Evolutionary conservation across 2,888 invertebrate species (phyloP).

Genomic region (Plebejus anna): DNA sequence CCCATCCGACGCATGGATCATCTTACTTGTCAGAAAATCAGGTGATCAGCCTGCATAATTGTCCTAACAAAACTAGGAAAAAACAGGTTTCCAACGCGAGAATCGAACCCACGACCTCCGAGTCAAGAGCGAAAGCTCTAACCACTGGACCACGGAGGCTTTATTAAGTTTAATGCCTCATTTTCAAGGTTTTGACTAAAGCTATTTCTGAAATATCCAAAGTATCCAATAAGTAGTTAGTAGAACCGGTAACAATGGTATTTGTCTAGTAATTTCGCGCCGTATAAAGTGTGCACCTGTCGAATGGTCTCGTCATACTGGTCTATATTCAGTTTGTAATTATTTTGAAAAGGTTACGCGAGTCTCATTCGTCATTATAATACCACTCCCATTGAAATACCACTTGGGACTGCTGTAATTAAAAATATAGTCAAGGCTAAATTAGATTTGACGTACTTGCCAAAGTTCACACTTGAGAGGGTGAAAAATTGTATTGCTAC

Average conservation of each 20-base stretch:
- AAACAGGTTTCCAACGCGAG: too few relatives aligned
- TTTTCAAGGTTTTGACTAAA: background rate
- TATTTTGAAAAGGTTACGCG: conserved; percentile 14
- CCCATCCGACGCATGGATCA: too few relatives aligned
- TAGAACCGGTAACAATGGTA: conserved; percentile 26
- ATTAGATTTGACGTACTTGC: background rate
- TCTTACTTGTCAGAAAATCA: too few relatives aligned
- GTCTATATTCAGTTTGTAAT: conserved; percentile 36
- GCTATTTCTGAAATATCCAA: background rate
- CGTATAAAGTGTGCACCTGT: conserved; percentile 38
- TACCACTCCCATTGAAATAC: conserved; percentile 6
- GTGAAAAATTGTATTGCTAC: too few relatives aligned
- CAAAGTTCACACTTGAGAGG: background rate
- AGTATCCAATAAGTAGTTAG: background rate
- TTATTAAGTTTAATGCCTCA: background rate
- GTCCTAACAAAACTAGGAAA: too few relatives aligned
- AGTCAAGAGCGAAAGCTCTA: too few relatives aligned
- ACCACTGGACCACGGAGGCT: too few relatives aligned
- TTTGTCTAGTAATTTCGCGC: conserved; percentile 31
- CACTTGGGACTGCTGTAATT: conserved; percentile 9
- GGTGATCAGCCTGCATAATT: too few relatives aligned
- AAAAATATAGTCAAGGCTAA: background rate
- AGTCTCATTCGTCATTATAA: conserved; percentile 17
- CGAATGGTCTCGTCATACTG: conserved; percentile 36
- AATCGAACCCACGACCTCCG: too few relatives aligned